Percentiles rank a stretch among this genome's conserved stretches.
These are phyloP conservation scores for Alces alces DNA, from an alignment of 2,113 vertebrate species.

Conservation along the genomic window DNA sequence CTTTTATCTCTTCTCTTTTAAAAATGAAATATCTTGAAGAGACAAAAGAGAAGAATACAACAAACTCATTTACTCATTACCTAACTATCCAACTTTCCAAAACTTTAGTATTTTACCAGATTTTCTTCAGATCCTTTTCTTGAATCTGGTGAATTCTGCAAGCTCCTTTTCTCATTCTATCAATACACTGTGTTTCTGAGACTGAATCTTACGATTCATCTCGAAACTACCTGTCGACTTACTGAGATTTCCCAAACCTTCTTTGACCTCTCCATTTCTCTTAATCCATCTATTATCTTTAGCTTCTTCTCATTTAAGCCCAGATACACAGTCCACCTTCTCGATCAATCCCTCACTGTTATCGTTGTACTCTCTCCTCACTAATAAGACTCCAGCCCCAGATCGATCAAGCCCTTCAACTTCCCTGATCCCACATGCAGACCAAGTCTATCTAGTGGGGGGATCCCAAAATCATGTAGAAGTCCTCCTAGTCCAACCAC, in stretches of 20 bases:
- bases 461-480: neutral
- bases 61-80: neutral
- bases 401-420: neutral
- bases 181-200: neutral
- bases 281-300: neutral
- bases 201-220: neutral
- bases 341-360: neutral
- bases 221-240: neutral
- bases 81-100: neutral
- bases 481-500: neutral
- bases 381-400: neutral
- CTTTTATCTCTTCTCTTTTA: neutral
- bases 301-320: neutral
- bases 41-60: neutral
- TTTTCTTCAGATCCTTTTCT: neutral
- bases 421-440: neutral
- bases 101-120: neutral
- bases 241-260: neutral
- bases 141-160: neutral
- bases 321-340: neutral
- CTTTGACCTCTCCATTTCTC: neutral
- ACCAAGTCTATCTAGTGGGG: neutral
- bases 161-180: neutral
- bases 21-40: conserved; percentile 19
- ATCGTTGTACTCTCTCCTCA: neutral